These are phyloP conservation scores for Heliornis fulica DNA, from an alignment of 2,113 vertebrate genomes.

Conservation along the genomic window DNA sequence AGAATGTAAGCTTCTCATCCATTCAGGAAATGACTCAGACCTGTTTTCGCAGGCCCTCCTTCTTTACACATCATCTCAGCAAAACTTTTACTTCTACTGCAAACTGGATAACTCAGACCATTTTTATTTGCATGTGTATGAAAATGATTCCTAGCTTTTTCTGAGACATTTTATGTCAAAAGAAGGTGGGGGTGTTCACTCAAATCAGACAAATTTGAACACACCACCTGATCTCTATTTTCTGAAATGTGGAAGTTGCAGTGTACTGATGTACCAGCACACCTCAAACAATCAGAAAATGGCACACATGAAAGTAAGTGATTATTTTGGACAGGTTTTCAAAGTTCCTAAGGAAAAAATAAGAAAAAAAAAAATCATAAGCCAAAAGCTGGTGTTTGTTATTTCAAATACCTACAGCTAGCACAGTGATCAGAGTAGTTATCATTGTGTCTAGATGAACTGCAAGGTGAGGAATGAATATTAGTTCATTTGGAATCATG, in stretches of 20 bases:
- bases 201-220: neutral
- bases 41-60: neutral
- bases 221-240: neutral
- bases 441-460: neutral
- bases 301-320: neutral
- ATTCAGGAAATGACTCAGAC: neutral
- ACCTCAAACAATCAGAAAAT: neutral
- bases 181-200: neutral
- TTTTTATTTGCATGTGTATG: neutral
- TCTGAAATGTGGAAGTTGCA: neutral
- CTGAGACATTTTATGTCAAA: neutral
- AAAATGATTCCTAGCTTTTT: neutral
- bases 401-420: neutral
- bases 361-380: neutral
- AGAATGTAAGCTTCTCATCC: neutral
- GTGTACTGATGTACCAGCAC: neutral
- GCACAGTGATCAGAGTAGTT: neutral
- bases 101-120: neutral
- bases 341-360: neutral
- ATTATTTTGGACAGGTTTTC: neutral
- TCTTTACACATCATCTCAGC: neutral
- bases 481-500: neutral
- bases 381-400: neutral
- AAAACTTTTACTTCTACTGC: neutral
- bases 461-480: neutral